These are phyloP conservation scores for Momotus momota DNA, from an alignment of 2,797 vertebrate genomes.

Conservation along the genomic window DNA sequence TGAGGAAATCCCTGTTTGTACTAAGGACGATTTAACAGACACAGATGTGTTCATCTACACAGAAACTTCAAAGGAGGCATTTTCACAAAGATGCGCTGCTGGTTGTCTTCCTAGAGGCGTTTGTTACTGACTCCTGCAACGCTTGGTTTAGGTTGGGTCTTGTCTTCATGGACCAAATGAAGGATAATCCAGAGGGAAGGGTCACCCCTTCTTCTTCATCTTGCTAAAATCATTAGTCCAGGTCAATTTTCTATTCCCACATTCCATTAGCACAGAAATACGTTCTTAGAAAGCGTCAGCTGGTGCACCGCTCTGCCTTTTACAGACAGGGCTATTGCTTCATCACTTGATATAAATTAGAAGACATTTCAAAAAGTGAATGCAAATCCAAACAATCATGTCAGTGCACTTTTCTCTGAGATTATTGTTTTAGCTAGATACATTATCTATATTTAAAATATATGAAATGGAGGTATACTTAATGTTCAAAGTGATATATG, in stretches of 20 bases:
- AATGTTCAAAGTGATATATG: conserved; percentile 73
- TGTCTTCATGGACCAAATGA: neutral
- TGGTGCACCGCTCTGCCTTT: neutral
- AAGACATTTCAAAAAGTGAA: conserved; percentile 28
- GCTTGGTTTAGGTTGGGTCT: neutral
- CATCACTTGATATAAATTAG: conserved; percentile 12
- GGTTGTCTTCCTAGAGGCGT: neutral
- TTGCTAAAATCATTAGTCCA: neutral
- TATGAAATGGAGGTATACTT: conserved; percentile 74
- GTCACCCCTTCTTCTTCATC: neutral
- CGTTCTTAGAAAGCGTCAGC: neutral
- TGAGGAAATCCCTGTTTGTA: conserved; percentile 36
- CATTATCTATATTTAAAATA: conserved; percentile 76
- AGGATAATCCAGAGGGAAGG: neutral
- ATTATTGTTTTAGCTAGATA: conserved; percentile 32
- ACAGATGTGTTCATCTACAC: neutral
- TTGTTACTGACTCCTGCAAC: conserved; percentile 12
- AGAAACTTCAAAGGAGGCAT: conserved; percentile 8
- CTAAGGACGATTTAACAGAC: neutral
- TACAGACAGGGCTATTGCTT: conserved; percentile 29
- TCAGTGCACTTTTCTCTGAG: conserved; percentile 16
- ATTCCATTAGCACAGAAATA: neutral
- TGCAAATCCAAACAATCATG: conserved; percentile 37
- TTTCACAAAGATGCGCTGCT: neutral
- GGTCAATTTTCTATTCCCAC: neutral